Percentiles rank a stretch among this genome's conserved stretches.
Conservation (phyloP, 2,797 vertebrate genomes). For the Neoniphon sammara region DNA sequence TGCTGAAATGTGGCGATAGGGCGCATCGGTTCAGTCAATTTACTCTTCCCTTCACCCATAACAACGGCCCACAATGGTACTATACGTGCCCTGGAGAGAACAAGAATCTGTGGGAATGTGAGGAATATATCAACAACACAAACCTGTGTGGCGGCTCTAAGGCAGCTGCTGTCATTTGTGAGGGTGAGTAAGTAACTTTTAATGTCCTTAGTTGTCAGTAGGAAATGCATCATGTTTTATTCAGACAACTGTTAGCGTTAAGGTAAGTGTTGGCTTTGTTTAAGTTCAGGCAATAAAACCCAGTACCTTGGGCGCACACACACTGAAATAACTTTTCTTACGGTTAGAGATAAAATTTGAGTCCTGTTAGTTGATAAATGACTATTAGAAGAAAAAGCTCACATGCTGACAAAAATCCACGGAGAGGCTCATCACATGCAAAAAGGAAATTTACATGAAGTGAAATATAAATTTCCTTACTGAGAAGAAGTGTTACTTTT, state of each 20-base stretch:
- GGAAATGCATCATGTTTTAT: background rate
- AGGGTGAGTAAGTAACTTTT: slow-evolving; percentile 56
- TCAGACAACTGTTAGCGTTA: background rate
- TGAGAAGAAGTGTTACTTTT: too few species aligned
- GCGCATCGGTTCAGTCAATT: slow-evolving; percentile 12
- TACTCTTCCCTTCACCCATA: slow-evolving; percentile 44
- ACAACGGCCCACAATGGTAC: slow-evolving; percentile 49
- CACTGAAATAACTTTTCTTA: too few species aligned
- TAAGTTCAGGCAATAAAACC: too few species aligned
- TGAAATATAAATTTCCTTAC: too few species aligned
- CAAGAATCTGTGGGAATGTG: slow-evolving; percentile 72
- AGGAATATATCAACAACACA: rapidly evolving
- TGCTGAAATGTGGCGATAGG: slow-evolving; percentile 69
- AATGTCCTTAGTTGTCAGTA: background rate
- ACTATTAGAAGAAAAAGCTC: too few species aligned
- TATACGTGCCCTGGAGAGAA: rapidly evolving
- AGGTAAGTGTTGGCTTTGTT: too few species aligned
- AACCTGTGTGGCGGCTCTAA: background rate
- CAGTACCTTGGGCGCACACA: too few species aligned
- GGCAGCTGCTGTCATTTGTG: slow-evolving; percentile 76
- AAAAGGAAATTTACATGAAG: background rate
- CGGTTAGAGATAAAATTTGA: too few species aligned
- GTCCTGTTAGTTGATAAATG: too few species aligned
- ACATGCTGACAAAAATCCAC: too few species aligned
- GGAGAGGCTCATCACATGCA: too few species aligned